Percentiles rank a stretch among this genome's conserved stretches.
phyloP scores from a whole-genome alignment of 2,797 vertebrate species.

The Pyrocephalus nanus region DNA sequence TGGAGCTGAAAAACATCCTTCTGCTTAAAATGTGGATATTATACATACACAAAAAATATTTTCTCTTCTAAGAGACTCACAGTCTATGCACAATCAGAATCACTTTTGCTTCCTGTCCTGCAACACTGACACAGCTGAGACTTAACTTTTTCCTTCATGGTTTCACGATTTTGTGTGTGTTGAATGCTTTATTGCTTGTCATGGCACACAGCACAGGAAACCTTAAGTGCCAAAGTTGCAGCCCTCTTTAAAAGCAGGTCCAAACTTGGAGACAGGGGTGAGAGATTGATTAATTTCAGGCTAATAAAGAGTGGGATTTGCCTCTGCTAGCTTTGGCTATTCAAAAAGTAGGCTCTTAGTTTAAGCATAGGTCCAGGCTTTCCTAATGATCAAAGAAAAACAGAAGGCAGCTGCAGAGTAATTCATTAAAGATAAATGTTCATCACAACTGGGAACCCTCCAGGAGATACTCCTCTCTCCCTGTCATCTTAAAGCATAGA shows the following conservation, averaged over 20 bases:
- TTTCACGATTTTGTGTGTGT: background rate
- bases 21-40: background rate
- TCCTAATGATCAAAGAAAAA: background rate
- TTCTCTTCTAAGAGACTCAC: background rate
- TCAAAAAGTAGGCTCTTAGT: background rate
- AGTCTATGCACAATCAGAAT: background rate
- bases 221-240: background rate
- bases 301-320: background rate
- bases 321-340: background rate
- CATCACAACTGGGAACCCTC: background rate
- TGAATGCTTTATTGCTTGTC: background rate
- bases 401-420: background rate
- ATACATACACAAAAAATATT: background rate
- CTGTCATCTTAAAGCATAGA: background rate
- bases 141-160: background rate
- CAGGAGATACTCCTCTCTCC: background rate
- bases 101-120: background rate
- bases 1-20: background rate
- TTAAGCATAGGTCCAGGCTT: background rate
- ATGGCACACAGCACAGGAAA: background rate
- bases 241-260: background rate
- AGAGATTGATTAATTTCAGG: background rate
- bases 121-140: background rate
- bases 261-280: background rate
- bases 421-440: background rate